Evolutionary conservation across 2,888 invertebrate genomes (phyloP).

Genomic region (Stenurella melanura): DNA sequence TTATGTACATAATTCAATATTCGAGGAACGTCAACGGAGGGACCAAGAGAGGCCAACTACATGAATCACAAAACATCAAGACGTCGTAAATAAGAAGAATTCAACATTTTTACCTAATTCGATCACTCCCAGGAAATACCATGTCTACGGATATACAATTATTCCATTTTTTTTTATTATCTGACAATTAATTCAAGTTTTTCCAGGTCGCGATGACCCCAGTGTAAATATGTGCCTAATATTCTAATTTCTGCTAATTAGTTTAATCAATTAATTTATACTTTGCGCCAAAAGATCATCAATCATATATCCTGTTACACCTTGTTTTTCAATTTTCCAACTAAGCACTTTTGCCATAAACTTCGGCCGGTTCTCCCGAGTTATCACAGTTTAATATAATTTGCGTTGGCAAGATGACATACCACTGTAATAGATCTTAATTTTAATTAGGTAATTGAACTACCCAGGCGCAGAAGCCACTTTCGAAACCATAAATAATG

Average conservation of each 20-base stretch:
- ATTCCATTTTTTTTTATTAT: no score
- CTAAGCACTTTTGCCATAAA: background rate
- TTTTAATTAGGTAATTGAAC: background rate
- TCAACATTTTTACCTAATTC: no score
- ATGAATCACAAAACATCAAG: no score
- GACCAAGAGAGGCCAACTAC: no score
- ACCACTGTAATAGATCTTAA: background rate
- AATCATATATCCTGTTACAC: background rate
- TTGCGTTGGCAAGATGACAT: background rate
- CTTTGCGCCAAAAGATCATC: background rate
- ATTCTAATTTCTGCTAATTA: background rate
- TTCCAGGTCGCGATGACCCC: no score
- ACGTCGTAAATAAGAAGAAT: no score
- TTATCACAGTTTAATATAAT: background rate
- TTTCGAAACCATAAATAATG: background rate
- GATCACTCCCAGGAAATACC: no score
- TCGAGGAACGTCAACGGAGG: no score
- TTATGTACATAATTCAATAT: no score
- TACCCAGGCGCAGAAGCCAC: background rate
- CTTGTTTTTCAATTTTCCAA: constrained; percentile 7
- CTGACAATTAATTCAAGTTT: no score
- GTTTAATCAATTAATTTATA: background rate
- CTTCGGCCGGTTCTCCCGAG: background rate
- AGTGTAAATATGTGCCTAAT: no score
- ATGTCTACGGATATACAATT: no score